These are phyloP conservation scores for Sinella curviseta DNA, from an alignment of 1,140 invertebrate genomes.

Conservation along the genomic window DNA sequence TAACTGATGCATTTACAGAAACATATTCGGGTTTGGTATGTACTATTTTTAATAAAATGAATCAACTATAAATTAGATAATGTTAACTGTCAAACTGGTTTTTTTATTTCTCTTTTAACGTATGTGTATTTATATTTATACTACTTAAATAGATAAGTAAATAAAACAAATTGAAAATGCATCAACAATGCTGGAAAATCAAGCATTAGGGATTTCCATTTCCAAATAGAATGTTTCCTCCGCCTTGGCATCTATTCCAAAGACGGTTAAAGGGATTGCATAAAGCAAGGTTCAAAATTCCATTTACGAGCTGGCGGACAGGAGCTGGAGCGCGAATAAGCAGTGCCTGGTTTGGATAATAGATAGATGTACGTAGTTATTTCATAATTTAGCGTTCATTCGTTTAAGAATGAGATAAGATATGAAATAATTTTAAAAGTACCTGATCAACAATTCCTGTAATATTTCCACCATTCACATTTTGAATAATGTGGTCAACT, in stretches of 20 bases:
- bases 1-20: too few species aligned
- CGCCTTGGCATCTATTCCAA: not conserved
- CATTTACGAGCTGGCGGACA: not conserved
- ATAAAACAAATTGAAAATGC: too few species aligned
- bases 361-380: not conserved
- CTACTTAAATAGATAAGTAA: too few species aligned
- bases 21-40: too few species aligned
- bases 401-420: too few species aligned
- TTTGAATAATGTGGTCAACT: not conserved
- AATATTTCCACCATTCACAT: not conserved
- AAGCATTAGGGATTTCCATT: not conserved
- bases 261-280: conserved; percentile 10
- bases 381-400: too few species aligned
- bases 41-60: too few species aligned
- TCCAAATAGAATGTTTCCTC: not conserved
- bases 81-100: too few species aligned
- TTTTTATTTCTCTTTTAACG: too few species aligned
- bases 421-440: not conserved
- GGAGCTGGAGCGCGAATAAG: not conserved
- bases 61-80: too few species aligned
- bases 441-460: not conserved
- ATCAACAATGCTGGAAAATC: too few species aligned
- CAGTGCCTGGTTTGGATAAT: not conserved
- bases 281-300: not conserved
- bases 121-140: too few species aligned